Evolutionary conservation across 2,888 invertebrate species (phyloP), one percentile per base, ranked within the genome.

Genomic region (Ariolimax columbianus): DNA sequence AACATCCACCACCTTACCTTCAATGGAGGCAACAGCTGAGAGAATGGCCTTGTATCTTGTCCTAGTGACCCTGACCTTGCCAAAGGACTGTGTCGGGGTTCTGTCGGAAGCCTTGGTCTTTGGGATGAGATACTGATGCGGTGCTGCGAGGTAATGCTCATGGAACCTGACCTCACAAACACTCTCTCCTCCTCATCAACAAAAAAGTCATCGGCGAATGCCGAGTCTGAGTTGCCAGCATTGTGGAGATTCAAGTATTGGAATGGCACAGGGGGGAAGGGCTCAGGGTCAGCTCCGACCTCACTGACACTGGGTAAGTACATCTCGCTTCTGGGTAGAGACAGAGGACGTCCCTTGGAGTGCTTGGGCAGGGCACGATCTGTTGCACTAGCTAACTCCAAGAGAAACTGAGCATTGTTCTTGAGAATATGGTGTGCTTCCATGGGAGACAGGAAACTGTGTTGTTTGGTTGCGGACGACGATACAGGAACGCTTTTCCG

Each of bases 331-430:
- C 87, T 88, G n/a, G 88, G 87, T 19, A 87, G 59, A 19, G 86
- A 84, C n/a, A 87, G 75, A 3, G 77, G 80, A 7, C 82, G 83
- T 82, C 91, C 91, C 82, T 90, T 89, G 19, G 89, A 86, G 82
- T 92, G 90, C 23, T 89, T 89, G 17, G 93, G 93, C 7, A 93
- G 86, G 66, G 91, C 94, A 1, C 95, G 91, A 0, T 96, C 95
- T 6, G 96, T 96, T 0, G 97, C 96, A 87, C 97, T 97, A 0
- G 97, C 97, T 82, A 99, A 94, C 92, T 98, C 98, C 86, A 99
- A 95, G 23, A 99, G 94, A 93, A 99, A 99, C 94, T 98, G 96
- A 0, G 99, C 98, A 93, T 99, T 99, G 93, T 98, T 98, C 90
- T 97, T 97, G 96, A 99, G 97, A 9, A 97, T 96, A 77, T 96